Base-by-base conservation (phyloP, 2,113 vertebrate genomes). In the Chloropsis cyanopogon region DNA sequence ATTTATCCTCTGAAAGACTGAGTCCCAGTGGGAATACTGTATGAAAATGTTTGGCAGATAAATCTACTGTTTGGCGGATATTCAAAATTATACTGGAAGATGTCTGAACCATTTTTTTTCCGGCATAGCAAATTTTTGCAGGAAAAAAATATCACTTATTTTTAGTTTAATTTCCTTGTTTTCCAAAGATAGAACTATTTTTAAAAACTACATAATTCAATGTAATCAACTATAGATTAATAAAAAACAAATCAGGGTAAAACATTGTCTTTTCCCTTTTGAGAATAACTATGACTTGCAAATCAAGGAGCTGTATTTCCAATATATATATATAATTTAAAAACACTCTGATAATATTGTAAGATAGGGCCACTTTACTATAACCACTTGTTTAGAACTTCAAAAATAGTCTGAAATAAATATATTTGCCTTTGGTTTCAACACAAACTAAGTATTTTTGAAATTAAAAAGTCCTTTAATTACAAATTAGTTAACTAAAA, bases 11-110 rank as follows among this genome's bases (percentile, higher is more conserved):
- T 96, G 88, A 94, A 96, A 97, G 85, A 82, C 86, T 69, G 39
- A 63, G 85, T 86, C 84, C 90, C 90, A 56, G 25, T 68, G 94
- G 92, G 84, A 96, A 96, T 76, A 90, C 37, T 88, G 77, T 73
- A 96, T 85, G 56, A 97, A 96, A 96, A 94, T 61, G 68, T 92
- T 97, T 97, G 97, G 96, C 97, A 97, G 95, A 96, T 95, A 93
- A 86, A 95, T 97, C 95, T 96, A 95, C 93, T 90, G 91, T 93
- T 96, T 97, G 97, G 97, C 90, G 3, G 91, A 93, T 92, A 91
- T 83, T 96, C 97, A 97, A 93, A 96, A 95, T 95, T 89, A 85
- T 72, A 84, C 75, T 95, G 95, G 92, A 97, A 96, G 95, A 96
- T 44, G 82, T 92, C 83, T 80, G 86, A 95, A 93, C 79, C 57